A percentile compares a stretch with the other conserved stretches of the same genome.
Conservation (phyloP, 2,797 vertebrate genomes). For the Heteromormyrus szaboi region DNA sequence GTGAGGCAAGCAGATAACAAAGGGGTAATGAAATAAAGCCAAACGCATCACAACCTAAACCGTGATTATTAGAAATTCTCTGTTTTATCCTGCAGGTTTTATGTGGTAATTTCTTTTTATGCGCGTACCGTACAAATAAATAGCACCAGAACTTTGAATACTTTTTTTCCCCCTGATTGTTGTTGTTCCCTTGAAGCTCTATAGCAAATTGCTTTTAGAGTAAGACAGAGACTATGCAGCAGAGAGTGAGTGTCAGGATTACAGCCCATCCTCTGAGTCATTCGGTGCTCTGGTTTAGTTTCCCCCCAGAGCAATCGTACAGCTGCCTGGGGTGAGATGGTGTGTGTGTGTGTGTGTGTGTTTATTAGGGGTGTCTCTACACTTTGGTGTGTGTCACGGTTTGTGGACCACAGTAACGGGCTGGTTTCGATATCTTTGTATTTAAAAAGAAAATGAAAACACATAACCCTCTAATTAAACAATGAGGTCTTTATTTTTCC, state of each 20-base stretch:
- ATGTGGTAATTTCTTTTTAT: background rate
- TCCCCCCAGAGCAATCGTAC: background rate
- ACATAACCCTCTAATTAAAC: background rate
- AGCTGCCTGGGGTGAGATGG: background rate
- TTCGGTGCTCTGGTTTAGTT: background rate
- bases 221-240: background rate
- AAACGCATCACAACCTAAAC: background rate
- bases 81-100: background rate
- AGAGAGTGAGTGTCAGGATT: background rate
- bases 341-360: background rate
- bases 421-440: background rate
- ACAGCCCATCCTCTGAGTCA: background rate
- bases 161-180: background rate
- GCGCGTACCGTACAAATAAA: background rate
- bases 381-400: background rate
- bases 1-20: background rate
- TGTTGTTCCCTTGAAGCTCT: background rate
- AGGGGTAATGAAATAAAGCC: background rate
- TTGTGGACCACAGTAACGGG: background rate
- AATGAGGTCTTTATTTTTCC: background rate
- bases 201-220: background rate
- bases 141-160: background rate
- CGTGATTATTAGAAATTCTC: background rate
- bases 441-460: background rate
- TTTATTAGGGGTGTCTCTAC: background rate